Percentiles rank a stretch among this genome's conserved stretches.
These are phyloP conservation scores for Paradoxurus hermaphroditus DNA, from an alignment of 2,113 vertebrate species.

Conservation along the genomic window DNA sequence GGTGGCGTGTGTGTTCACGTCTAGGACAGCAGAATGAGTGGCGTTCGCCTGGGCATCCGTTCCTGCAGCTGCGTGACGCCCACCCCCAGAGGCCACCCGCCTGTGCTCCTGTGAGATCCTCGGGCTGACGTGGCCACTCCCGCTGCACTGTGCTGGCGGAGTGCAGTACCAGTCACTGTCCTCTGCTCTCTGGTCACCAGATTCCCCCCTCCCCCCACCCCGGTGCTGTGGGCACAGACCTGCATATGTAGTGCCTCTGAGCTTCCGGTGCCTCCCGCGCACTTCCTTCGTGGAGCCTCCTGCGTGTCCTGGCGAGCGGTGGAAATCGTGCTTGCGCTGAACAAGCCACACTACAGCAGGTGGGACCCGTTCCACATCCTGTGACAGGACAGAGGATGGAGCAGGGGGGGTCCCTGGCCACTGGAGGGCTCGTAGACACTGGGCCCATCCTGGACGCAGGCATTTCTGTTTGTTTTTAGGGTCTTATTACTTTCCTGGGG, in stretches of 20 bases:
- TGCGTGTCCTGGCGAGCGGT: not conserved
- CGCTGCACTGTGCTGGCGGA: not conserved
- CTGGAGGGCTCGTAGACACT: fast-evolving
- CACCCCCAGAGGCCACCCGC: not conserved
- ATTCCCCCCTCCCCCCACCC: not conserved
- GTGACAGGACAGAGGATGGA: not conserved
- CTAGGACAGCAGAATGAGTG: not conserved
- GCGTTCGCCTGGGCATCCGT: not conserved
- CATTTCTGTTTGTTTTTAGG: not conserved
- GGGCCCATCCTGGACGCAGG: not conserved
- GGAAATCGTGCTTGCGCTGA: not conserved
- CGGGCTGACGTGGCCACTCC: not conserved
- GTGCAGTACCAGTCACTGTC: not conserved
- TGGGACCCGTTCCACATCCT: not conserved
- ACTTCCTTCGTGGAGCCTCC: not conserved
- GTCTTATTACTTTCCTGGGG: not conserved
- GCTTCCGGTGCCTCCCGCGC: not conserved
- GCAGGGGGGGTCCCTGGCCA: not conserved
- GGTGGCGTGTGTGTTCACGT: not conserved
- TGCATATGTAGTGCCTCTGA: not conserved
- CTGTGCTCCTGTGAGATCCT: not conserved
- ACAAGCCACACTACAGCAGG: not conserved
- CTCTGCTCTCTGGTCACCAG: not conserved
- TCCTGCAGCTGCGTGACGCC: not conserved
- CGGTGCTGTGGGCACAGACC: not conserved